Evolutionary conservation across 2,113 vertebrate genomes (phyloP), one percentile per base, ranked within the genome.

Genomic region (Psettodes erumei): DNA sequence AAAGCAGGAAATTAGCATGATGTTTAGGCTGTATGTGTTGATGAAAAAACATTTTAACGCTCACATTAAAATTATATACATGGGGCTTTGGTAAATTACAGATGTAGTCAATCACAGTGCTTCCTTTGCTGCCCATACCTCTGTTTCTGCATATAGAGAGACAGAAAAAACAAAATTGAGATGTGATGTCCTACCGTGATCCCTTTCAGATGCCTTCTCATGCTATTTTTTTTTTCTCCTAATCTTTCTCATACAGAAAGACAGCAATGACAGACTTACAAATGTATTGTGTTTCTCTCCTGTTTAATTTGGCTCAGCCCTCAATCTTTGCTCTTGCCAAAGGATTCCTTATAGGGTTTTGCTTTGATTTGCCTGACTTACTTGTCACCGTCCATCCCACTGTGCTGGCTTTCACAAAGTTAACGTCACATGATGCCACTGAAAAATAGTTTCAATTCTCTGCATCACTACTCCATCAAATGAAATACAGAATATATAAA

Each of bases 191-290:
- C 58, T 50, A 48, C 66, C 81, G 56, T 58, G 69, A 77, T 67
- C 59, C 48, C 65, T 43, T 65, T 67, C 62, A 28, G 53, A 56
- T 32, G n/a, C 51, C 60, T 65, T 48, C 40, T 70, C 58, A n/a
- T 27, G n/a, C 35, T 23, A 73, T 70, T 43, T 47, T 74, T 35
- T 32, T 35, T 33, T 5, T n/a, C 67, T 23, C 21, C 71, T 71
- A 81, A 80, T 79, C 76, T 47, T 56, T 50, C 66, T 65, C 1
- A 19, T 15, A 43, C 72, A 83, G 77, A 38, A 13, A 59, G 45
- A 64, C 74, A 45, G 56, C 71, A 37, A 16, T 76, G 81, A 63
- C 75, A 62, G 62, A 60, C 37, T 32, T 32, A 58, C 51, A 74
- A 48, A 40, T 59, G 45, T 43, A 56, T 27, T 48, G 45, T 47